Conservation (phyloP, 2,888 invertebrate genomes). For the Xanthorhoe designata region DNA sequence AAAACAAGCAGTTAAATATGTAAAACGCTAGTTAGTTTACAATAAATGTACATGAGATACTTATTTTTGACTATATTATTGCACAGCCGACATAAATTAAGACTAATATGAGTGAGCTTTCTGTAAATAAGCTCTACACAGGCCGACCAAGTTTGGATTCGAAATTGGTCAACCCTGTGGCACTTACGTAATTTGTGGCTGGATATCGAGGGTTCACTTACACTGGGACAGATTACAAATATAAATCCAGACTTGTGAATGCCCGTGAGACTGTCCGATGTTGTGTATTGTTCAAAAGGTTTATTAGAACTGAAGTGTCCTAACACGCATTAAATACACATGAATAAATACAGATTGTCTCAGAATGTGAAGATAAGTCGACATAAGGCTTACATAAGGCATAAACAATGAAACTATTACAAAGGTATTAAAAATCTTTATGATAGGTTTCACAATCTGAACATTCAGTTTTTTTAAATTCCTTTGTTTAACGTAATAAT, state of each 20-base stretch:
- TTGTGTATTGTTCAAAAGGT: background rate
- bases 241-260: background rate
- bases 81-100: background rate
- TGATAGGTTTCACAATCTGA: too few species aligned
- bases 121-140: conserved; percentile 9
- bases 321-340: background rate
- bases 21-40: too few species aligned
- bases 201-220: conserved; percentile 20
- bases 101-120: conserved; percentile 12
- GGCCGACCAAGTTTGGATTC: conserved; percentile 16
- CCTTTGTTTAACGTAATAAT: too few species aligned
- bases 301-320: background rate
- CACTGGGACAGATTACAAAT: conserved; percentile 17
- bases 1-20: too few species aligned
- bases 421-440: too few species aligned
- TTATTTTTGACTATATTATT: background rate
- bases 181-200: conserved; percentile 29
- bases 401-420: too few species aligned
- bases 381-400: too few species aligned
- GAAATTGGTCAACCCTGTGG: conserved; percentile 32
- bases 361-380: too few species aligned
- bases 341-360: too few species aligned
- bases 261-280: background rate
- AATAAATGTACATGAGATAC: background rate
- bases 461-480: too few species aligned